Conservation (phyloP, 2,113 vertebrate species). For the Ophiodon elongatus region DNA sequence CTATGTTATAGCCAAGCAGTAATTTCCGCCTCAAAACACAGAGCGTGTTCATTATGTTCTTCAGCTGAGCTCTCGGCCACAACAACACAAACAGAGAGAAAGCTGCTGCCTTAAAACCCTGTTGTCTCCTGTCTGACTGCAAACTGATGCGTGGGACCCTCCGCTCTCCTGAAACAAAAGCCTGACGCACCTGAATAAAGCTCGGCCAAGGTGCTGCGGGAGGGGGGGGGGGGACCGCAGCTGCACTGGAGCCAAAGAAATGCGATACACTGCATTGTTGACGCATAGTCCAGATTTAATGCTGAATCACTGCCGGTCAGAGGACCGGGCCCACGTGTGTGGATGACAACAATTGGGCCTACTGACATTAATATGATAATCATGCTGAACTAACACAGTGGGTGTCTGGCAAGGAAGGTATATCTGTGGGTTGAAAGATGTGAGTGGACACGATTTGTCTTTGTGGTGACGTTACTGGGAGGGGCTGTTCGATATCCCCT, state of each 20-base stretch:
- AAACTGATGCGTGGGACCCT: constrained; percentile 11
- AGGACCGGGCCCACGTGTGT: constrained; percentile 40
- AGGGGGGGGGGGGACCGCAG: background rate
- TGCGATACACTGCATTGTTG: constrained; percentile 42
- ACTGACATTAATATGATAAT: background rate
- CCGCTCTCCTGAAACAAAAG: constrained; percentile 57
- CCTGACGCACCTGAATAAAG: constrained; percentile 51
- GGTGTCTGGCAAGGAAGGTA: background rate
- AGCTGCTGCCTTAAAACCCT: background rate
- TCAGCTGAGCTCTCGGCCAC: background rate
- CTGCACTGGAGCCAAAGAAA: constrained; percentile 8
- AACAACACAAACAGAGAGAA: background rate
- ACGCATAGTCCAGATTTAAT: constrained; percentile 52
- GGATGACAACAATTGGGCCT: constrained; percentile 53
- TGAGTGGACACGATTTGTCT: background rate
- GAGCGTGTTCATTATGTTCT: background rate
- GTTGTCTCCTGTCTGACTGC: background rate
- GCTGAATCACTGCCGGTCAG: constrained; percentile 71
- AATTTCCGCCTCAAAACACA: background rate
- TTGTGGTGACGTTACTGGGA: constrained; percentile 51
- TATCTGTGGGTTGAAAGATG: constrained; percentile 18
- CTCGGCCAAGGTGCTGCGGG: background rate
- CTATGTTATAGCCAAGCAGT: background rate
- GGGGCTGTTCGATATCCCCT: constrained; percentile 45
- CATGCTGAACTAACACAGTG: background rate